Base-by-base conservation (phyloP, 2,888 invertebrate species). In the Cistogaster globosa region DNA sequence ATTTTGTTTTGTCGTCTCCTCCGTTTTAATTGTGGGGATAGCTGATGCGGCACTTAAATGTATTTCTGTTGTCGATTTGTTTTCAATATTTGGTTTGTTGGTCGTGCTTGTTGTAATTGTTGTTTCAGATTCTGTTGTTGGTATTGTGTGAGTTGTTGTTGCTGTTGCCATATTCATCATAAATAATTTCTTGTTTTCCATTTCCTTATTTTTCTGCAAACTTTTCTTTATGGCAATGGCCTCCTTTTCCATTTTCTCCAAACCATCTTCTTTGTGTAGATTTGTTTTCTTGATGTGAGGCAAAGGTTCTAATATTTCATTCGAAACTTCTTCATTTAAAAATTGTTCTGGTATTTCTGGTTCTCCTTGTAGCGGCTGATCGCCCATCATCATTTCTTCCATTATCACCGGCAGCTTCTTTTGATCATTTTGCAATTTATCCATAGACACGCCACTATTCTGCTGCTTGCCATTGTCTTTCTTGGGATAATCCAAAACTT, bases 331-430 rank as follows among this genome's bases (percentile, higher is more conserved):
- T 68, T 90, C 87, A 12, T 76, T 86, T n/a, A 80, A 26, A 12
- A 78, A 16, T 38, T 84, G 87, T 60, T 86, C 86, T 2, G 83
- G 22, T 69, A 87, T 86, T 79, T 87, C 87, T 1, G 82, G 86
- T 67, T 87, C 88, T 16, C 87, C 87, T 20, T 83, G 86, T 26
- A 92, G 89, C 76, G 92, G 92, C 76, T 93, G 93, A 2, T 92
- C 92, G 90, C 92, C 90, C 93, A 93, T 92, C 89, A 91, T 89
- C 88, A 91, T 89, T 7, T 92, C 92, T 22, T 90, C 90, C 38
- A 89, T 65, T 45, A 88, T 80, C 3, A 87, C 11, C 0, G 65
- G 71, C 18, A 77, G 62, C 22, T 83, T 63, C 20, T 81, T 87
- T 81, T 86, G 68, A 9, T 81, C 65, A 60, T 87, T 77, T 76